A percentile compares a stretch with the other conserved stretches of the same genome.
phyloP scores from a whole-genome alignment of 1,140 invertebrate species.

The Procambarus virginalis region DNA sequence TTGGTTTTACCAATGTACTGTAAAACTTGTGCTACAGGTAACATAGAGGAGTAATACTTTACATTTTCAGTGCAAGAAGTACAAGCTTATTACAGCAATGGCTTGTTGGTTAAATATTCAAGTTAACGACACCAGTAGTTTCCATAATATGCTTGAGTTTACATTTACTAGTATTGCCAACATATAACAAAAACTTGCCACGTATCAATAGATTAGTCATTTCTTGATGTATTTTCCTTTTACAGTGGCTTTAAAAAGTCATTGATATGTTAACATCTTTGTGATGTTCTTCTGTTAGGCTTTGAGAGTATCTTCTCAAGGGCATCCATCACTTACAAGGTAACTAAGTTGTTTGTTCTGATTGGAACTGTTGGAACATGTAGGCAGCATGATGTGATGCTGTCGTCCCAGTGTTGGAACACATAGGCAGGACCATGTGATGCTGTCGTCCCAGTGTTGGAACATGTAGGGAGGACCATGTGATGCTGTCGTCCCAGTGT shows the following conservation, averaged over 20 bases:
- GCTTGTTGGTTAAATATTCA: not conserved
- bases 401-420: too few relatives aligned
- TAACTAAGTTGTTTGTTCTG: slow-evolving; percentile 4
- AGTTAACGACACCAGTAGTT: not conserved
- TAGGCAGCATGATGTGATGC: not conserved
- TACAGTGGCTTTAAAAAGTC: slow-evolving; percentile 24
- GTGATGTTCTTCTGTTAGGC: slow-evolving; percentile 13
- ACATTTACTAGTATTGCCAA: slow-evolving; percentile 3
- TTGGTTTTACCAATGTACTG: not conserved
- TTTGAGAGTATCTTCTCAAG: not conserved
- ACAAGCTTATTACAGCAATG: not conserved
- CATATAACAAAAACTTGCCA: not conserved
- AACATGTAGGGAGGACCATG: too few relatives aligned
- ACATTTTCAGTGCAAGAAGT: not conserved
- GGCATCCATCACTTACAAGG: not conserved
- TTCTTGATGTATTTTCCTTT: slow-evolving; percentile 47
- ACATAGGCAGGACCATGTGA: too few relatives aligned
- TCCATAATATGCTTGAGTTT: slow-evolving; percentile 8
- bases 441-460: too few relatives aligned
- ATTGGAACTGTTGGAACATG: not conserved
- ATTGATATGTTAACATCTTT: slow-evolving; percentile 40
- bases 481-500: too few relatives aligned
- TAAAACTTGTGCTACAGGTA: not conserved
- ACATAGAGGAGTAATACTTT: not conserved
- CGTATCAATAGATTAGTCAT: slow-evolving; percentile 16